Conservation (phyloP, 2,797 vertebrate species). For the Florisuga fusca region DNA sequence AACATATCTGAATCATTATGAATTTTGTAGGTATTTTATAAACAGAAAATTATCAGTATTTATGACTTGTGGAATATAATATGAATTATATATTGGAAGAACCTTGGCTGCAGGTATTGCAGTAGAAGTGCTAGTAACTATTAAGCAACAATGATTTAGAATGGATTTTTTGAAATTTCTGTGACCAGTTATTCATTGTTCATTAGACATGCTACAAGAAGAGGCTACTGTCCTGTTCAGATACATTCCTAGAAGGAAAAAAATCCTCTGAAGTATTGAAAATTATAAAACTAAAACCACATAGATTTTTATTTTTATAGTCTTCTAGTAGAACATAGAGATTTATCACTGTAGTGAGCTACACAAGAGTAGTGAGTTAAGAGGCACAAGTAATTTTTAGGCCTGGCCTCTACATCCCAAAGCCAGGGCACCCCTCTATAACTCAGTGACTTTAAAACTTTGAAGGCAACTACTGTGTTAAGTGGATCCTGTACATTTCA, state of each 20-base stretch:
- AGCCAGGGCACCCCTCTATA: neutral
- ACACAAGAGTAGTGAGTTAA: no score
- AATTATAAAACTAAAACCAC: neutral
- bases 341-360: neutral
- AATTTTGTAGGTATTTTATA: neutral
- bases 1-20: neutral
- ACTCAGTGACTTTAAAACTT: neutral
- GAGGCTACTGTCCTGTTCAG: neutral
- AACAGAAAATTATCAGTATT: neutral
- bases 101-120: neutral
- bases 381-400: neutral
- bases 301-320: neutral
- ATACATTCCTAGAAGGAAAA: neutral
- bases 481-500: neutral
- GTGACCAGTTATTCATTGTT: neutral
- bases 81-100: neutral
- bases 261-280: neutral
- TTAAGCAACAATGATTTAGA: neutral
- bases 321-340: neutral
- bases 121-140: neutral
- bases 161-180: neutral
- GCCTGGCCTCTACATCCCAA: neutral
- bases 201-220: neutral
- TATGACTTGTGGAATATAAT: neutral
- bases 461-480: neutral